Base-by-base conservation (phyloP, 2,113 vertebrate genomes). In the Meleagris gallopavo region DNA sequence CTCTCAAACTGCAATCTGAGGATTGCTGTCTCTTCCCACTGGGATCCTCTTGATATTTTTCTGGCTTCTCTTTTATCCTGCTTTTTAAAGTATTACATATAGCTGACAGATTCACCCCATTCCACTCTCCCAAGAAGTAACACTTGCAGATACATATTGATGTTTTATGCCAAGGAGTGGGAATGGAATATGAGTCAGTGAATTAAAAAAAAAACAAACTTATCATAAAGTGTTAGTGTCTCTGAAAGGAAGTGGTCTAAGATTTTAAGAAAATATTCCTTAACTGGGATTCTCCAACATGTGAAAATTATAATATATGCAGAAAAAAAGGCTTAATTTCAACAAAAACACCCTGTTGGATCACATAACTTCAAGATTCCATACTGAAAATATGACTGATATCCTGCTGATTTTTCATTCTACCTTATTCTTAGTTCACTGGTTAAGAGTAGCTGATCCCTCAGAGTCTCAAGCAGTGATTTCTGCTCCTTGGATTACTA, bases 31-130 rank as follows among this genome's bases (percentile, higher is more conserved):
- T 81, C 2, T 1, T 86, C 78, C 24, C 66, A 1, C 18, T 54
- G 61, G 48, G 48, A 92, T 61, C 32, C 6, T 1, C 13, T 36
- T 29, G 25, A 22, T 34, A 6, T 7, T 66, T 40, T 66, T 77
- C 57, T 65, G 36, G 9, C 13, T 89, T 34, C 24, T 21, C 17
- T 69, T 72, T 78, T 4, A 52, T 75, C 21, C 19, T 29, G 79
- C 61, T 57, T 27, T 4, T 64, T 27, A 4, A 7, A 25, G 13
- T 2, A 0, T 17, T 36, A 18, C 2, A 1, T 4, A 10, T 14
- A 36, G 25, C 38, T 88, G 36, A 62, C 70, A 70, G 21, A 19
- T 70, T 45, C 21, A 74, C 19, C 76, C 58, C n/a, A 12, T 55
- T 24, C 22, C 36, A 2, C 13, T 76, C 24, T 83, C n/a, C 22